These are phyloP conservation scores for Ploceus nigricollis DNA, from an alignment of 2,113 vertebrate species.

Conservation along the genomic window DNA sequence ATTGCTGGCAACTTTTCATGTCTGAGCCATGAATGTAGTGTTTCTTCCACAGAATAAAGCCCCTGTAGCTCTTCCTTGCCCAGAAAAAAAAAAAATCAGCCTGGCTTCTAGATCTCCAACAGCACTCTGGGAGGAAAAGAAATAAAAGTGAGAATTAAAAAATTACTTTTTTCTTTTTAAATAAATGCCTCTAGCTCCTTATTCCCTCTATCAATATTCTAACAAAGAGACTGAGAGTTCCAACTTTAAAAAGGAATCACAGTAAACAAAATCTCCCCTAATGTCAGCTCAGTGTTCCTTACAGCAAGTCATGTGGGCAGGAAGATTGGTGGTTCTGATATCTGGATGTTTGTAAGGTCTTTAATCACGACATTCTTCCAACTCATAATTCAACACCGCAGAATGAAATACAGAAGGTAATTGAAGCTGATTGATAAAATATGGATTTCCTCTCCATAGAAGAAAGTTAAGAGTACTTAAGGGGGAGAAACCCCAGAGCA, in stretches of 20 bases:
- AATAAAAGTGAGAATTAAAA: not conserved
- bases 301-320: not conserved
- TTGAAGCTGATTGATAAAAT: slow-evolving; percentile 58
- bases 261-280: not conserved
- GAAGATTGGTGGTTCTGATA: slow-evolving; percentile 23
- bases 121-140: not conserved
- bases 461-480: slow-evolving; percentile 33
- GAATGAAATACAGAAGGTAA: slow-evolving; percentile 51
- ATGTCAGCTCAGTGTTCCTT: not conserved
- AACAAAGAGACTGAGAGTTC: not conserved
- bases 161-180: not conserved
- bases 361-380: slow-evolving; percentile 68
- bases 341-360: slow-evolving; percentile 48
- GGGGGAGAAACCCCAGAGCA: not conserved
- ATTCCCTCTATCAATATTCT: not conserved
- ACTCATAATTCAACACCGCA: slow-evolving; percentile 35
- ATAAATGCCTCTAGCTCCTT: not conserved
- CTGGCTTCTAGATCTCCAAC: not conserved
- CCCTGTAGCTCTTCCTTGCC: not conserved
- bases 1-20: not conserved
- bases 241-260: not conserved
- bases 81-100: not conserved
- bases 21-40: not conserved
- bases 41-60: not conserved
- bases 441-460: slow-evolving; percentile 47